phyloP scores from a whole-genome alignment of 2,888 invertebrate species.

The Falcaria lacertinaria region DNA sequence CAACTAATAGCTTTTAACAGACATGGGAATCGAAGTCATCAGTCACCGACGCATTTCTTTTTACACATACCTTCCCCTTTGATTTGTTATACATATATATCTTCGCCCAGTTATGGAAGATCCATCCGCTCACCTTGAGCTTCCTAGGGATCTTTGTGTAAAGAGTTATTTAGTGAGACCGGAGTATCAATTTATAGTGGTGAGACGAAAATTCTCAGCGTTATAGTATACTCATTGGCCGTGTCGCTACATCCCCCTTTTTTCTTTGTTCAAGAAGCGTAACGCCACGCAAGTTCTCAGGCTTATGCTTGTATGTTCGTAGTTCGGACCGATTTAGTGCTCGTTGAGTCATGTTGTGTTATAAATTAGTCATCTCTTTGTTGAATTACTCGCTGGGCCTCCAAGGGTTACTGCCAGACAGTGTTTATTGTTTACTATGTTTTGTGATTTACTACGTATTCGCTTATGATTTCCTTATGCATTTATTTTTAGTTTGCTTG shows the following conservation, averaged over 20 bases:
- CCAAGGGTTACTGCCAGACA: conserved; percentile 28
- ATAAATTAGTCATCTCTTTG: conserved; percentile 55
- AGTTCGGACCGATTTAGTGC: conserved; percentile 47
- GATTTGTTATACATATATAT: conserved; percentile 35
- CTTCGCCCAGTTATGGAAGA: conserved; percentile 30
- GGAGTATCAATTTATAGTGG: conserved; percentile 43
- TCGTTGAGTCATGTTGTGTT: conserved; percentile 43
- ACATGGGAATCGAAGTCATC: conserved; percentile 52
- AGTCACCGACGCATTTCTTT: conserved; percentile 41
- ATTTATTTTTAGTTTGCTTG: background rate
- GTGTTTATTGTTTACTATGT: conserved; percentile 23
- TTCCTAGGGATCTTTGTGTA: conserved; percentile 16
- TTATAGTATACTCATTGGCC: conserved; percentile 51
- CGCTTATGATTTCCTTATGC: background rate
- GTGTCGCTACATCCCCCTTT: conserved; percentile 58
- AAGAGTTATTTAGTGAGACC: conserved; percentile 21
- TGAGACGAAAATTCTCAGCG: conserved; percentile 50
- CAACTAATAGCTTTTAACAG: conserved; percentile 40
- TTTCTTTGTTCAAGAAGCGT: conserved; percentile 71
- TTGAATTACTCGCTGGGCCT: conserved; percentile 28
- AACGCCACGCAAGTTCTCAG: conserved; percentile 72
- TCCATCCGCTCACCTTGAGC: conserved; percentile 25
- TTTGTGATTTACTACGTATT: conserved; percentile 13
- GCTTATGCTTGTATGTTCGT: conserved; percentile 31
- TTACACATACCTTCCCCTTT: conserved; percentile 44